Percentiles rank a stretch among this genome's conserved stretches.
Evolutionary conservation across 2,113 vertebrate species (phyloP).

Genomic region (Macquaria australasica): DNA sequence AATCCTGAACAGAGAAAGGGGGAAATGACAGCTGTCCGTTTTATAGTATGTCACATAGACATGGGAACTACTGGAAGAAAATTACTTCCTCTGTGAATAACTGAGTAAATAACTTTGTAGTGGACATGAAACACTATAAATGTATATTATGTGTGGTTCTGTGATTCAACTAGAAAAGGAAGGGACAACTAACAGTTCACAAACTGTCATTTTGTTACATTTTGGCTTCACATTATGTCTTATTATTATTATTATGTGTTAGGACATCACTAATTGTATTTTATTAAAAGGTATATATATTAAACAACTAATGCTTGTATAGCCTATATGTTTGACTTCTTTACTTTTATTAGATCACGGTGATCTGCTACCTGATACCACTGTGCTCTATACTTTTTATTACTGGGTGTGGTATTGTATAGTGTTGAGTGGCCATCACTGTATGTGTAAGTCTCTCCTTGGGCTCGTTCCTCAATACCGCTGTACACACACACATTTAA

Average conservation of each 20-base stretch:
- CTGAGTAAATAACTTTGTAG: not conserved
- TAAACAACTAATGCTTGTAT: not conserved
- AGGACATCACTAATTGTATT: not conserved
- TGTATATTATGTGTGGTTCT: not conserved
- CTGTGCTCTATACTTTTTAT: not conserved
- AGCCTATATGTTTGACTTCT: not conserved
- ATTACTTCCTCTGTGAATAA: constrained; percentile 47
- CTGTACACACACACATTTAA: no score
- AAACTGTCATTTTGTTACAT: not conserved
- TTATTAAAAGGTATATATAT: not conserved
- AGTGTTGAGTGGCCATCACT: not conserved
- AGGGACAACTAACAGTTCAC: not conserved
- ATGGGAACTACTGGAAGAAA: constrained; percentile 9
- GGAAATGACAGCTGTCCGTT: not conserved
- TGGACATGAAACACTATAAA: not conserved
- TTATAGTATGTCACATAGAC: not conserved
- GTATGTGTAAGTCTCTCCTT: no score
- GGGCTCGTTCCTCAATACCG: not conserved
- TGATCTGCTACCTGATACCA: not conserved
- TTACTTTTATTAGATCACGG: not conserved
- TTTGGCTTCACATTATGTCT: not conserved
- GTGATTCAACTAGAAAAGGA: not conserved
- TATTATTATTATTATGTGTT: not conserved
- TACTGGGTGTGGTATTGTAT: not conserved
- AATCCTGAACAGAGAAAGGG: constrained; percentile 24